phyloP scores from a whole-genome alignment of 2,113 vertebrate genomes.

The Bubo blakistoni region DNA sequence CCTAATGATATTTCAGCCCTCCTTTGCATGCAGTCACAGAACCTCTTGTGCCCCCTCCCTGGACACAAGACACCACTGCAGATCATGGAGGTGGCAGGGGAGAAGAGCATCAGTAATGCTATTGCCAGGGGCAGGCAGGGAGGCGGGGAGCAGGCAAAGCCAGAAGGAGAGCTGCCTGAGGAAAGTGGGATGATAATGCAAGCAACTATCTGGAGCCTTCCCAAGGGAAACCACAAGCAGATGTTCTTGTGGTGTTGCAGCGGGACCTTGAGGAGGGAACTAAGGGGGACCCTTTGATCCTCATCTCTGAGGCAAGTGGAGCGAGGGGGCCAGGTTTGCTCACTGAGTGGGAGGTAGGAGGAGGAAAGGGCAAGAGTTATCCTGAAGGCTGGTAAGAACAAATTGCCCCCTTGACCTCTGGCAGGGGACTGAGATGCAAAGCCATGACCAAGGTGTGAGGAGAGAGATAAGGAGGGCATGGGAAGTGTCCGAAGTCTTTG shows the following conservation, averaged over 20 bases:
- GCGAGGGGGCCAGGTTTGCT: neutral
- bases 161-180: neutral
- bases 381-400: neutral
- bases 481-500: neutral
- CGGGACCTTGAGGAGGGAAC: neutral
- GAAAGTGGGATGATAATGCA: neutral
- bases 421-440: neutral
- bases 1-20: neutral
- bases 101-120: neutral
- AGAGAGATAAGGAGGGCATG: neutral
- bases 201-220: neutral
- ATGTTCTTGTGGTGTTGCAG: neutral
- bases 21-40: neutral
- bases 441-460: neutral
- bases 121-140: neutral
- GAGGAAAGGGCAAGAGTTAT: neutral
- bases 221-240: neutral
- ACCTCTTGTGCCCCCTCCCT: neutral
- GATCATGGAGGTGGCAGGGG: neutral
- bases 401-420: neutral
- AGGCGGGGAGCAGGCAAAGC: neutral
- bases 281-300: neutral
- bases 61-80: accelerated
- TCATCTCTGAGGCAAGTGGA: neutral
- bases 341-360: neutral